A percentile compares a stretch with the other conserved stretches of the same genome.
Conservation (phyloP, 2,888 invertebrate genomes). For the Papilio gigon region DNA sequence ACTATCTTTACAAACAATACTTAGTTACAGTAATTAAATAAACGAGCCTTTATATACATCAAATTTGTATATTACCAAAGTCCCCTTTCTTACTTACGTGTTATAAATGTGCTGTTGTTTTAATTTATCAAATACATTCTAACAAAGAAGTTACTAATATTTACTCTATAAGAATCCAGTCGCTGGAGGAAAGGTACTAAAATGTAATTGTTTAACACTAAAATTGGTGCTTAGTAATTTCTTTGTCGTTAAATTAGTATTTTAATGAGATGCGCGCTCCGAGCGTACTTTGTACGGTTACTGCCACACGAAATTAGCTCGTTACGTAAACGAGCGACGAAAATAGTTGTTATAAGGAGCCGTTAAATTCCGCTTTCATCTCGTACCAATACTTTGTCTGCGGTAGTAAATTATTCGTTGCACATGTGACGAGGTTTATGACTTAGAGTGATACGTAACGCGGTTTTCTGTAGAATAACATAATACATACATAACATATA, state of each 20-base stretch:
- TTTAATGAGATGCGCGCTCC: conserved; percentile 19
- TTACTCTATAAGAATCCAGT: no score
- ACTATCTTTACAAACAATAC: no score
- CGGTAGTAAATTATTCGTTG: conserved; percentile 22
- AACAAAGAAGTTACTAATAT: background rate
- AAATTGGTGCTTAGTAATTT: conserved; percentile 3
- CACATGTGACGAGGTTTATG: conserved; percentile 25
- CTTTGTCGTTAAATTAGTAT: conserved; percentile 27
- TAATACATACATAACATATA: no score
- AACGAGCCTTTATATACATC: no score
- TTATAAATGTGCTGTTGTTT: no score
- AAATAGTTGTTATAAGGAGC: conserved; percentile 37
- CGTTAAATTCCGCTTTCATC: conserved; percentile 39
- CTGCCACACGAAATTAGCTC: conserved; percentile 34
- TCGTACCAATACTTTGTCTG: conserved; percentile 35
- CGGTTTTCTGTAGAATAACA: background rate
- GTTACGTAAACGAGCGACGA: conserved; percentile 33
- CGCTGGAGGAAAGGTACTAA: background rate
- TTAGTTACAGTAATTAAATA: no score
- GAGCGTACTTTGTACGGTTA: conserved; percentile 39
- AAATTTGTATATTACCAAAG: no score
- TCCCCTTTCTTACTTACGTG: no score
- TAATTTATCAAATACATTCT: no score
- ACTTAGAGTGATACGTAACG: background rate
- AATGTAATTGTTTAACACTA: conserved; percentile 16